Evolutionary conservation across 1,140 invertebrate species (phyloP), one percentile per base, ranked within the genome.

Genomic region (Zaprionus vittiger): DNA sequence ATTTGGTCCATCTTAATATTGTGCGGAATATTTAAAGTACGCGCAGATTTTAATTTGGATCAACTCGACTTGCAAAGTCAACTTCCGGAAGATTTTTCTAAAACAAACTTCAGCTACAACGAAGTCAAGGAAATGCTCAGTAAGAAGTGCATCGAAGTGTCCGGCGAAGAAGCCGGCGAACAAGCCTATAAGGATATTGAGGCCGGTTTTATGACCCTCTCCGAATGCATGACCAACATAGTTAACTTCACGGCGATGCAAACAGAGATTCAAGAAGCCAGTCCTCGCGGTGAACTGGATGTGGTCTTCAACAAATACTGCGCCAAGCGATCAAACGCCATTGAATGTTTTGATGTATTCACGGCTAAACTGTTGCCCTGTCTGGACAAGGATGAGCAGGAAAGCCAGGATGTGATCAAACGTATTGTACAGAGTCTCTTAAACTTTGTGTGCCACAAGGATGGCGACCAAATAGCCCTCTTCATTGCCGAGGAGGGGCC

Each of bases 381-480:
- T 74, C 92, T 97, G 22, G 94, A 94, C 1, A 79, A 93, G 1
- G 92, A 94, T 5, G 96, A 97, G 84, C 80, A 78, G 28, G 71
- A 91, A 12, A 80, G 83, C 14, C 75, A 86, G 34, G 73, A 81
- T 47, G 94, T 95, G 1, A 85, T 96, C 1, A 92, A 95, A 62
- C 96, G 95, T 73, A 94, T 97, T 20, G 94, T 96, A 0, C 94
- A 96, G 22, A 95, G 96, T 60, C 84, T 97, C 0, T 91, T 96
- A 0, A 94, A 95, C 60, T 97, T 97, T 81, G 93, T 96, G 5
- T 97, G 97, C 81, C 95, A 94, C 79, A 97, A 97, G 81, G 96
- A 97, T 79, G 97, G 97, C 7, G 96, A 97, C 83, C 94, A 96
- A 73, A 96, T 97, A 86, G 96, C 96, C 12, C 93, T 97, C 74